Evolutionary conservation across 2,113 vertebrate species (phyloP), one percentile per base, ranked within the genome.

Genomic region (Tyrannus savana): DNA sequence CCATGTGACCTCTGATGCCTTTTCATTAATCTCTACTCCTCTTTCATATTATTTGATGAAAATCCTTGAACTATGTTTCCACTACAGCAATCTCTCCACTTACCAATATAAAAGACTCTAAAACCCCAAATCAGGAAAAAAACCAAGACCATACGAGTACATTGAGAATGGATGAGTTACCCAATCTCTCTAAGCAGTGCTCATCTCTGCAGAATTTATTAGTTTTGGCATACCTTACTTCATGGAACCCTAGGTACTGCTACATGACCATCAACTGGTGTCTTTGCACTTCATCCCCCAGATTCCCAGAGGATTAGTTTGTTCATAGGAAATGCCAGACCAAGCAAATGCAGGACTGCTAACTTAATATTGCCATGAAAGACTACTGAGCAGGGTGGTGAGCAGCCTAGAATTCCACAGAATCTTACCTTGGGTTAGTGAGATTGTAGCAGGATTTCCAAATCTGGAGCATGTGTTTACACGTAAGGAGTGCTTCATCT

Each of bases 371-470:
- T 91, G 44, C 31, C 74, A 53, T 39, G 30, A 86, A 86, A 87
- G 13, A 19, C 31, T 93, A 83, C 24, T 46, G 46, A 82, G 62
- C 35, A 79, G 82, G 47, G 66, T 4, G 63, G 12, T 0, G 7
- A 75, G 42, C 59, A 90, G 55, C 24, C 15, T 31, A 59, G 49
- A 69, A 35, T 8, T 24, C 23, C 24, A 41, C 15, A 84, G 76
- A 56, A 69, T 63, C 94, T 89, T 97, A 99, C 99, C 99, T 99
- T 96, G 99, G 99, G 80, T 99, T 99, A 93, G 99, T 99, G 15
- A 99, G 99, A 97, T 99, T 99, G 97, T 99, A 99, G 95, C 99
- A 99, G 93, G 99, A 99, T 93, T 99, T 99, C 99, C 99, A 99
- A 96, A 99, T 99, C 85, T 99, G 99, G 80, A 99, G 97, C 99